Evolutionary conservation across 2,888 invertebrate genomes (phyloP), one percentile per base, ranked within the genome.

Genomic region (Sesamia inferens): DNA sequence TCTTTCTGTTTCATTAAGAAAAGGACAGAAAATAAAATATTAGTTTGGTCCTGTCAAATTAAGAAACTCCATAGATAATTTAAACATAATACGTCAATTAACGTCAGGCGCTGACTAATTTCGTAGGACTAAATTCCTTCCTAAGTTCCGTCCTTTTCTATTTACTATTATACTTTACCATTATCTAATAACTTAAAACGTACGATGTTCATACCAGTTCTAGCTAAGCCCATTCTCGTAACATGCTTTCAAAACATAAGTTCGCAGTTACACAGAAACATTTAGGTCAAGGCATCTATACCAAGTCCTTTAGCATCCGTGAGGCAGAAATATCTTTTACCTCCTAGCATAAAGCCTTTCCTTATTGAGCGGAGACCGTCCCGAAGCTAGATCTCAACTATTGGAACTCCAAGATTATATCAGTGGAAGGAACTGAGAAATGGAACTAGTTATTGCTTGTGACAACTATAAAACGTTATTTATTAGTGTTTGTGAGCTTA

Each of bases 381-480:
- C 79, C 58, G 75, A 57, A 51, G 73, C 71, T 71, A 74, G 80
- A 85, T 83, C 80, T 75, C 73, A 75, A 65, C 71, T 79, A 83
- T 80, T 83, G 71, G 78, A 79, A 83, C 76, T 81, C 62, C 61
- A 79, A 83, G 90, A 91, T 90, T 81, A 68, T 84, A 90, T 89
- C 88, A 66, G 81, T 77, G 74, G 73, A 79, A 79, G 83, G 78
- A 87, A 84, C 89, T 91, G 89, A 90, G 89, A 90, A 92, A 92
- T 90, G 86, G 84, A 82, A 82, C 88, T 86, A 85, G 88, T 89
- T 91, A 92, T 89, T 91, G 89, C 88, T 88, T 85, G 88, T 89
- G 92, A 91, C 92, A 89, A 89, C 89, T 88, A 91, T 90, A 89
- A 91, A 90, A 88, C 78, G 75, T 86, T 85, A 89, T 91, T 91